Conservation (phyloP, 1,140 invertebrate genomes). For the Macrocentrus cingulum region DNA sequence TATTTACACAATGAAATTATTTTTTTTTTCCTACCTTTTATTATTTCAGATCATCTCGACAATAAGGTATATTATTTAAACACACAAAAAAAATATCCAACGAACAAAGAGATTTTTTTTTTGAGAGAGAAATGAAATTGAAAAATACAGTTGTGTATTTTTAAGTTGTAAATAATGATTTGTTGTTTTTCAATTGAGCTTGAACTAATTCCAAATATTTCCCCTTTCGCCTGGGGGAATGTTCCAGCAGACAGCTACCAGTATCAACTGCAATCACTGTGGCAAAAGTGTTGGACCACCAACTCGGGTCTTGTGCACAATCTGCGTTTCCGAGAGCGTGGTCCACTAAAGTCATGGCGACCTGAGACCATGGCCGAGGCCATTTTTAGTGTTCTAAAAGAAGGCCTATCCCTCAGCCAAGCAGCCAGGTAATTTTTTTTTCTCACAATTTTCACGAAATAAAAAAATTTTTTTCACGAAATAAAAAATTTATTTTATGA, state of each 20-base stretch:
- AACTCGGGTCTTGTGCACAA: constrained; percentile 86
- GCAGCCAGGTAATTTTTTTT: constrained; percentile 69
- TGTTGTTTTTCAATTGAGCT: constrained; percentile 24
- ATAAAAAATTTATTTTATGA: no score
- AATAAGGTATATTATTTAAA: no score
- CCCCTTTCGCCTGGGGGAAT: constrained; percentile 50
- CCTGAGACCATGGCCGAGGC: constrained; percentile 93
- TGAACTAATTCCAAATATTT: constrained; percentile 43
- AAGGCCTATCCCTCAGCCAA: constrained; percentile 84
- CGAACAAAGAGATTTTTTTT: background rate
- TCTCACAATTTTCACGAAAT: no score
- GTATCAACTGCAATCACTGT: constrained; percentile 89
- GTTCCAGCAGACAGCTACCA: constrained; percentile 86
- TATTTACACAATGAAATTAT: no score
- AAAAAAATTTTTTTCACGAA: no score
- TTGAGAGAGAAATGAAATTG: constrained; percentile 1
- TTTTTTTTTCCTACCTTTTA: background rate
- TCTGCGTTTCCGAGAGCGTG: constrained; percentile 85
- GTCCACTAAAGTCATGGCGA: constrained; percentile 87
- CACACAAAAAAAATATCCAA: no score
- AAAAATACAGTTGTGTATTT: no score
- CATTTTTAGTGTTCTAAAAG: constrained; percentile 87
- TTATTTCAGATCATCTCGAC: background rate
- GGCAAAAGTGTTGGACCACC: constrained; percentile 93
- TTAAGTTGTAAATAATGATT: constrained; percentile 9